These are phyloP conservation scores for Cygnus olor DNA, from an alignment of 2,797 vertebrate species.

Conservation along the genomic window DNA sequence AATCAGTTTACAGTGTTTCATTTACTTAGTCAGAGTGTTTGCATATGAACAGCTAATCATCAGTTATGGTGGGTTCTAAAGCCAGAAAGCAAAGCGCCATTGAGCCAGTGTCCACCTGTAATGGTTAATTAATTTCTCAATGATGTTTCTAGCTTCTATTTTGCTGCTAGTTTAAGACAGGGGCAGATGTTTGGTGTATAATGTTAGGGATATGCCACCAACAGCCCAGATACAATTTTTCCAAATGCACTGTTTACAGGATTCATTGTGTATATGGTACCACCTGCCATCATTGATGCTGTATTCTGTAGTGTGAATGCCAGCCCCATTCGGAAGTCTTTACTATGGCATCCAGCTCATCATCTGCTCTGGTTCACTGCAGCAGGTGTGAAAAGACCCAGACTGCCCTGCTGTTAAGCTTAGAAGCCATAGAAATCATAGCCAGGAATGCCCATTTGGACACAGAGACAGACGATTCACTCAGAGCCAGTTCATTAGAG, in stretches of 20 bases:
- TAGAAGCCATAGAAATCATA: slow-evolving; percentile 18
- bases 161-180: slow-evolving; percentile 16
- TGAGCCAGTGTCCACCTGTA: not conserved
- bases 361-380: slow-evolving; percentile 58
- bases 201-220: slow-evolving; percentile 25
- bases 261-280: not conserved
- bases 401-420: slow-evolving; percentile 55
- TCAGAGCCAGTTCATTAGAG: slow-evolving; percentile 63
- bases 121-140: slow-evolving; percentile 56
- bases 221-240: slow-evolving; percentile 37
- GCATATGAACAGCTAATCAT: slow-evolving; percentile 21
- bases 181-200: not conserved
- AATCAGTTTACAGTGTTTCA: not conserved
- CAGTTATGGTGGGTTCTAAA: not conserved
- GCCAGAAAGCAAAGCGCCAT: not conserved
- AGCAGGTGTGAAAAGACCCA: slow-evolving; percentile 70
- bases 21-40: slow-evolving; percentile 37
- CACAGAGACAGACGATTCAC: slow-evolving; percentile 52
- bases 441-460: slow-evolving; percentile 64
- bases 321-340: slow-evolving; percentile 28
- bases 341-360: slow-evolving; percentile 41
- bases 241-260: slow-evolving; percentile 35
- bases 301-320: slow-evolving; percentile 25
- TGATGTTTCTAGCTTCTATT: slow-evolving; percentile 40
- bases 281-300: slow-evolving; percentile 61